Base-by-base conservation (phyloP, 2,797 vertebrate species). In the Epinephelus awoara region DNA sequence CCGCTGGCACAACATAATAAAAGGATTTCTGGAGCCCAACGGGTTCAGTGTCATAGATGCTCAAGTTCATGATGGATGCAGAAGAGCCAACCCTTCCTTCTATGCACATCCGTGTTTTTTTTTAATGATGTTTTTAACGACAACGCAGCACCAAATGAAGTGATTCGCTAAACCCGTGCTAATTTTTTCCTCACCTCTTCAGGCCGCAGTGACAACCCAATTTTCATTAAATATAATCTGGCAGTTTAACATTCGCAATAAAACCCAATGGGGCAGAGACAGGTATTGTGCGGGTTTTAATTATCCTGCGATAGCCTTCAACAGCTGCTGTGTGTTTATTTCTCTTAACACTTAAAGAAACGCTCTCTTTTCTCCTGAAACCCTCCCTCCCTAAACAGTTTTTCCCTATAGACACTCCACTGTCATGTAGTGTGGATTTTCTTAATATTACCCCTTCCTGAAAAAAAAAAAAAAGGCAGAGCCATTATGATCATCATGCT, bases 141-240 rank as follows among this genome's bases (percentile, higher is more conserved):
- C 2, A 4, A 69, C 77, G 66, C 52, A 34, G 69, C 67, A 21
- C 23, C 73, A 84, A 50, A 51, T 54, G 38, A 72, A 46, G n/a
- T 84, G 55, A 84, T 88, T 81, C 67, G 19, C 55, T 75, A 88
- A 10, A 88, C 85, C 75, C 46, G 7, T 67, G 72, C 72, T 65
- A 67, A 85, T 89, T 89, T 88, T 88, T 80, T 67, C 64, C 68
- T 85, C 76, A 75, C 77, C 88, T 90, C 79, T 86, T 86, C 82
- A 82, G 81, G 76, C 72, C 34, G 34, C 72, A 67, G 50, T 87
- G 91, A 93, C 88, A 92, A 82, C 77, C 83, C 82, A 81, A 89
- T 93, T 90, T 90, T 85, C 91, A 92, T 92, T 94, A 89, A 92
- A 93, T 92, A 92, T 92, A 94, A 95, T 91, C 86, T 91, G 82